phyloP scores from a whole-genome alignment of 2,113 vertebrate species.

The Ardeotis arabs region DNA sequence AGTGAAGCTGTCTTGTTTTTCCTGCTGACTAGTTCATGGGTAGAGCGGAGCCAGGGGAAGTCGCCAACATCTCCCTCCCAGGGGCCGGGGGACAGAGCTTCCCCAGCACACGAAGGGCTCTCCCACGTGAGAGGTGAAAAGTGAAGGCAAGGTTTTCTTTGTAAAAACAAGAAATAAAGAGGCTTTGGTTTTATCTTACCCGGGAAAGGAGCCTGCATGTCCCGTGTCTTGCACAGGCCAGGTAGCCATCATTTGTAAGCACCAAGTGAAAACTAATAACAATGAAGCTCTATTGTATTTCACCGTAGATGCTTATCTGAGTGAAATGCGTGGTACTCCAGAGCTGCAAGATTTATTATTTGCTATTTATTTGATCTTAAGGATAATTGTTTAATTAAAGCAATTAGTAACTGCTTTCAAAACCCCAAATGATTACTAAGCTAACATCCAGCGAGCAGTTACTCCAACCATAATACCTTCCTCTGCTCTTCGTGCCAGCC shows the following conservation, averaged over 20 bases:
- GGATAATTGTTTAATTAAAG: conserved; percentile 62
- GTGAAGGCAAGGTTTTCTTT: not conserved
- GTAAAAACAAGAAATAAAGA: not conserved
- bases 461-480: not conserved
- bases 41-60: not conserved
- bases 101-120: not conserved
- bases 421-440: not conserved
- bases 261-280: not conserved
- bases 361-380: conserved; percentile 55
- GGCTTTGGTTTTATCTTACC: not conserved
- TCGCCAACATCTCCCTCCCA: not conserved
- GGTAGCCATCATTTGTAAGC: not conserved
- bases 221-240: not conserved
- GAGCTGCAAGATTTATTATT: conserved; percentile 45
- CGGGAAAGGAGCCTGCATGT: not conserved
- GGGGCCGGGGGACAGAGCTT: not conserved
- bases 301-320: conserved; percentile 42
- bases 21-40: not conserved
- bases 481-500: not conserved
- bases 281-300: conserved; percentile 8
- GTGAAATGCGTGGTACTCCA: not conserved
- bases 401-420: conserved; percentile 60
- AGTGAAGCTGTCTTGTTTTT: accelerated
- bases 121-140: not conserved
- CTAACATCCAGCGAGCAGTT: not conserved